Base-by-base conservation (phyloP, 2,797 vertebrate species). In the Oreochromis mossambicus region DNA sequence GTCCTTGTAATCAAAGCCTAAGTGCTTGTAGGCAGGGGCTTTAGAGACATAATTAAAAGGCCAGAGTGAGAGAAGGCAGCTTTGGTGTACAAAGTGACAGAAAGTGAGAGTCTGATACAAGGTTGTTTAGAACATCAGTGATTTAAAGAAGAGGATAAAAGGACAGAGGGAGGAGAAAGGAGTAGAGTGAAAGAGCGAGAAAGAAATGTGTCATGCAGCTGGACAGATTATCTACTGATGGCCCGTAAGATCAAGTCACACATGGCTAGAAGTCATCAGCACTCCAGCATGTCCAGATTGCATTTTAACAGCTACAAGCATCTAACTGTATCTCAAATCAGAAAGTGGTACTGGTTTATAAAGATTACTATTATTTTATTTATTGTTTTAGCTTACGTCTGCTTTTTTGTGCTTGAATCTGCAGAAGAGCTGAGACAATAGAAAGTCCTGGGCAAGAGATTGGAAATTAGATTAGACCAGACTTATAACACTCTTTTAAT, bases 1-100 rank as follows among this genome's bases (percentile, higher is more conserved):
- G 91, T 90, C 92, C 94, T 94, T 92, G 89, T 94, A 95, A 96
- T 95, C 93, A 95, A 92, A 66, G 87, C 81, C 83, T 94, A 95
- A 95, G 94, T 91, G 84, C 87, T 91, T 80, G 81, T 80, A 78
- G 80, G 83, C 85, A 85, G 83, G 58, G 83, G 92, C 93, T 95
- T 95, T 92, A 93, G 86, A 88, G 81, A 77, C 70, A 89, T 95
- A 92, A 95, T 95, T 95, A 95, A 94, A 95, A 87, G 79, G 88
- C 84, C 83, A 29, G 79, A 89, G 84, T 82, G 87, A 89, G 66
- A 88, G 84, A 86, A 21, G 84, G 68, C 85, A 91, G 90, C 92
- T 92, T 92, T 89, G 80, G 68, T 84, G 80, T 78, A 84, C 83
- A 85, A 89, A 91, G 84, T 91, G 85, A 87, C 83, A 89, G 87